Conservation (phyloP, 2,113 vertebrate genomes). For the Dolichotis patagonum region DNA sequence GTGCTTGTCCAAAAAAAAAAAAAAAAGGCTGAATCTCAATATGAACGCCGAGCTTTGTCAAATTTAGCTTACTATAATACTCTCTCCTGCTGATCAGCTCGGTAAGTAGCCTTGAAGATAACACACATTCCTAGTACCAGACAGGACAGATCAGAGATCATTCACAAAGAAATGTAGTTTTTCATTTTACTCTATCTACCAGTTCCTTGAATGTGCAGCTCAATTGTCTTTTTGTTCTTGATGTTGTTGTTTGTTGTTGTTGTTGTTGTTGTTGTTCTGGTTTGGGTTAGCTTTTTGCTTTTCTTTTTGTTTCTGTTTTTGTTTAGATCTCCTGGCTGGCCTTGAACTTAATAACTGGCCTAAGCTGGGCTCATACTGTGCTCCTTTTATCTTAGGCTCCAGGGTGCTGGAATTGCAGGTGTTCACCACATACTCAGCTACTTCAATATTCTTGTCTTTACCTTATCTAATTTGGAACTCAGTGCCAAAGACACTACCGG, state of each 20-base stretch:
- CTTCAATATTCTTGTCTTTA: neutral
- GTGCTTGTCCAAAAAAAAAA: neutral
- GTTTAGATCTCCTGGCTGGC: neutral
- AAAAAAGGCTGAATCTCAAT: neutral
- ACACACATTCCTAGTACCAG: neutral
- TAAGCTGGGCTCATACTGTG: neutral
- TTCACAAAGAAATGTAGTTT: neutral
- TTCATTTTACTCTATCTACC: neutral
- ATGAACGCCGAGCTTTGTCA: neutral
- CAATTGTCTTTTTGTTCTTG: neutral
- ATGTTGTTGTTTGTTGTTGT: neutral
- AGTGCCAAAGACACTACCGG: neutral
- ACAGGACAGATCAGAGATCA: neutral
- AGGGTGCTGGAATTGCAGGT: neutral
- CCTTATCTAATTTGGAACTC: neutral
- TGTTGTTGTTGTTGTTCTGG: neutral
- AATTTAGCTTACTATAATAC: neutral
- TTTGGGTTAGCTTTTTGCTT: neutral
- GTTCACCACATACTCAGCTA: neutral
- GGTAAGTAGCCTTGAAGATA: neutral
- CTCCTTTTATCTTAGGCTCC: neutral
- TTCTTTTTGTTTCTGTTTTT: neutral
- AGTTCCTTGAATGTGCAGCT: neutral
- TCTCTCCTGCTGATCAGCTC: too few relatives aligned
- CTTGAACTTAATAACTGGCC: neutral